phyloP scores from a whole-genome alignment of 2,888 invertebrate genomes.

The Acronicta leporina region DNA sequence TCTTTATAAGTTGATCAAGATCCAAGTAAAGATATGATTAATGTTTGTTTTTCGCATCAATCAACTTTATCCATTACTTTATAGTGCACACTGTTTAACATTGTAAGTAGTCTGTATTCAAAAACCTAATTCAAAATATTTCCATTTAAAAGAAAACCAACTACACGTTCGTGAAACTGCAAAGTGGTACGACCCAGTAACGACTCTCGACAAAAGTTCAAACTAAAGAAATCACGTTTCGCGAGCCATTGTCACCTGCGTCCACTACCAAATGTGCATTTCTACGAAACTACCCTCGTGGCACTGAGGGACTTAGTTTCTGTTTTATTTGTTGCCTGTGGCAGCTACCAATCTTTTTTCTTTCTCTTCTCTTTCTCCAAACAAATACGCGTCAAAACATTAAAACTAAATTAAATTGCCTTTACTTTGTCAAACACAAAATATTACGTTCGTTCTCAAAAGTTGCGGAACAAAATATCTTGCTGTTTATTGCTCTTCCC shows the following conservation, averaged over 20 bases:
- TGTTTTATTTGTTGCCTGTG: constrained; percentile 38
- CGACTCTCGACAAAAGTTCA: constrained; percentile 56
- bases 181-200: constrained; percentile 56
- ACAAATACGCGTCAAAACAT: constrained; percentile 47
- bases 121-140: constrained; percentile 42
- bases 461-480: constrained; percentile 28
- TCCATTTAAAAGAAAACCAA: constrained; percentile 40
- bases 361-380: constrained; percentile 41
- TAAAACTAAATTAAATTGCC: constrained; percentile 47
- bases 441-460: constrained; percentile 19
- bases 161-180: constrained; percentile 54
- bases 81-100: constrained; percentile 27
- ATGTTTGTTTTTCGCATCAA: constrained; percentile 5
- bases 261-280: constrained; percentile 63
- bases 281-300: constrained; percentile 56
- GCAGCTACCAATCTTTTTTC: constrained; percentile 35
- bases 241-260: constrained; percentile 70
- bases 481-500: constrained; percentile 38
- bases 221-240: constrained; percentile 64
- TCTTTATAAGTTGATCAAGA: too few species aligned
- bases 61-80: constrained; percentile 39
- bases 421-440: constrained; percentile 37
- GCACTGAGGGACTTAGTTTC: constrained; percentile 29
- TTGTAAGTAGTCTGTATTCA: constrained; percentile 7
- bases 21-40: too few species aligned